Conservation (phyloP, 2,888 invertebrate species). For the Leptopterna dolabrata region DNA sequence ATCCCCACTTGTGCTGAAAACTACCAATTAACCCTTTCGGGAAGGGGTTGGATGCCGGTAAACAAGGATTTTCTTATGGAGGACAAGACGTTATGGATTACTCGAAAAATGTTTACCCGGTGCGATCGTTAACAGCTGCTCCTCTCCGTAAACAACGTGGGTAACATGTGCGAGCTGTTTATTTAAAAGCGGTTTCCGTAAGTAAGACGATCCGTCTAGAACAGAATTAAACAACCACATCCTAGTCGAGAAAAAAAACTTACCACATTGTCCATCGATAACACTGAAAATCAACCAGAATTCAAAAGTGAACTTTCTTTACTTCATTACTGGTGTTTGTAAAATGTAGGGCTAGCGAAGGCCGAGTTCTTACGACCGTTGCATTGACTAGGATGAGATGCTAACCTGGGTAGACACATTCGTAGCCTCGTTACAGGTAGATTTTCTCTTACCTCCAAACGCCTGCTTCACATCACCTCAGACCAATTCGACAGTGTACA, state of each 20-base stretch:
- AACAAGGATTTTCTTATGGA: slow-evolving; percentile 29
- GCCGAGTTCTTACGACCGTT: no score
- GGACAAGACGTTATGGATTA: neutral
- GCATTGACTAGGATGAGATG: no score
- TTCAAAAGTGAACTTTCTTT: neutral
- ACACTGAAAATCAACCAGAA: neutral
- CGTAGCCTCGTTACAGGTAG: no score
- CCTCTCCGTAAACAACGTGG: slow-evolving; percentile 8
- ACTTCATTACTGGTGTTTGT: no score
- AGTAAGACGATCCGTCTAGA: neutral
- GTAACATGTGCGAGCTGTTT: slow-evolving; percentile 17
- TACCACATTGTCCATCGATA: neutral
- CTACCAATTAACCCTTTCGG: slow-evolving; percentile 27
- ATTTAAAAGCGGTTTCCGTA: neutral
- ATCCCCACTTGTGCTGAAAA: neutral
- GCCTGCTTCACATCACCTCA: no score
- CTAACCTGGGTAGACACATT: no score
- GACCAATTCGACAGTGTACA: no score
- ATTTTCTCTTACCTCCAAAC: no score
- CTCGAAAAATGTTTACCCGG: slow-evolving; percentile 31
- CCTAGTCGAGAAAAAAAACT: neutral
- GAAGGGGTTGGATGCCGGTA: slow-evolving; percentile 36
- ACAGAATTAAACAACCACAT: neutral
- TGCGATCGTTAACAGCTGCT: slow-evolving; percentile 29
- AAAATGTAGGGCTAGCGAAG: no score